Base-by-base conservation (phyloP, 1,140 invertebrate species). In the Arion vulgaris region DNA sequence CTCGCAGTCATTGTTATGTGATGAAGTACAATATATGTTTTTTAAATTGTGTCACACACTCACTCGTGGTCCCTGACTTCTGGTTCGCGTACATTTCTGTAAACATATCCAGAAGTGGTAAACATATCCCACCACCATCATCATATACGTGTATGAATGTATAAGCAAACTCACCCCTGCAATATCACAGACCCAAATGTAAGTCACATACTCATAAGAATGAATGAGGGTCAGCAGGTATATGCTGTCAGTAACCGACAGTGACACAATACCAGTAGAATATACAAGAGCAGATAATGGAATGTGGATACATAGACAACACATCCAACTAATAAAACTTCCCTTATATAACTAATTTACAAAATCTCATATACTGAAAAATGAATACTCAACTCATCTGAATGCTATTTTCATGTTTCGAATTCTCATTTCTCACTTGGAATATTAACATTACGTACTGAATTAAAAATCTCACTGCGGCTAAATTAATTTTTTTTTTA, bases 51-150 rank as follows among this genome's bases (percentile, higher is more conserved):
- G 7, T 34, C 9, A 72, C 32, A 39, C 38, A 73, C n/a, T 73
- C 38, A 73, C 19, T 66, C 38, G 41, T 73, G 71, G 71, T 73
- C 71, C 71, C 71, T 23, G 38, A 11, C 71, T 39, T 73, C 41
- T 73, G 71, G 71, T 23, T 11, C 19, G 38, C 11, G 38, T 19
- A 28, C 23, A 73, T 73, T 15, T n/a, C 39, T 0, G 41, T 41
- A 73, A 73, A 28, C 38, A 4, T 26, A 26, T 13, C 71, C 36
- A 41, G 38, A 73, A 41, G 36, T n/a, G 4, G 11, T 26, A 73
- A 28, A 49, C 71, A 39, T 28, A 39, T 7, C 71, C 71, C 71
- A 26, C 36, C 68, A 71, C 68, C 32, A 73, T 32, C 1, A 5
- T 7, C 62, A 66, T 7, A 66, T 28, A 32, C 5, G 32, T 23